phyloP scores from a whole-genome alignment of 2,888 invertebrate species.

The Ectemnius lituratus region DNA sequence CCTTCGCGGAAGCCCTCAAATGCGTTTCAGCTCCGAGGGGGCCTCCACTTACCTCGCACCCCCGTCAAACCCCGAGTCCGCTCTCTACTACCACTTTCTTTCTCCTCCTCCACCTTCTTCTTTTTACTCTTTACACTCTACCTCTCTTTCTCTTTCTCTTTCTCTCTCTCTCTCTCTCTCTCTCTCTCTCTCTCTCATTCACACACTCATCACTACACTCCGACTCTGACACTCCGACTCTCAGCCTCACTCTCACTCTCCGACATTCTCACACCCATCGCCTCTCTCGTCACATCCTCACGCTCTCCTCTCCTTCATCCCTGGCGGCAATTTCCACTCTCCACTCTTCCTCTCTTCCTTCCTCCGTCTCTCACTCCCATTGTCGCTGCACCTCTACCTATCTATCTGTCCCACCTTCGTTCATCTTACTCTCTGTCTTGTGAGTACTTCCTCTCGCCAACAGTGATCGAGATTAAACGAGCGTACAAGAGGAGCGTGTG shows the following conservation, averaged over 20 bases:
- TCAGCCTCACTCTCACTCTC: conserved; percentile 6
- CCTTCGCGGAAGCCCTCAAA: conserved; percentile 72
- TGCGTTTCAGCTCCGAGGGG: conserved; percentile 65
- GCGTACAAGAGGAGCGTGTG: conserved; percentile 41
- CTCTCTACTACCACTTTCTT: conserved; percentile 59
- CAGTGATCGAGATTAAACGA: conserved; percentile 34
- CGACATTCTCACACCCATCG: background rate
- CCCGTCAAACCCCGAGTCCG: conserved; percentile 73
- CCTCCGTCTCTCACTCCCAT: conserved; percentile 7
- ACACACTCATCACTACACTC: background rate
- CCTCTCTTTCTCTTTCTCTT: conserved; percentile 35
- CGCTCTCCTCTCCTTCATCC: background rate
- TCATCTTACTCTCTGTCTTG: conserved; percentile 8
- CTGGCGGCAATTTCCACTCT: background rate
- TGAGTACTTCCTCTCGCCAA: conserved; percentile 14
- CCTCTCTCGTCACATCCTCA: conserved; percentile 8
- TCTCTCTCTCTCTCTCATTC: conserved; percentile 18
- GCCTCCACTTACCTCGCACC: conserved; percentile 70
- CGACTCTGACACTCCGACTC: background rate
- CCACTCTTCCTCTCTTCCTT: conserved; percentile 14
- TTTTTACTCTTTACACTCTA: conserved; percentile 22
- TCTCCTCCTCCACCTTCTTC: conserved; percentile 28
- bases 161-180: conserved; percentile 43
- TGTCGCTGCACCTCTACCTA: background rate
- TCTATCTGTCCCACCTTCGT: conserved; percentile 15